Conservation (phyloP, 2,888 invertebrate species). For the Acanthacorydalis orientalis region DNA sequence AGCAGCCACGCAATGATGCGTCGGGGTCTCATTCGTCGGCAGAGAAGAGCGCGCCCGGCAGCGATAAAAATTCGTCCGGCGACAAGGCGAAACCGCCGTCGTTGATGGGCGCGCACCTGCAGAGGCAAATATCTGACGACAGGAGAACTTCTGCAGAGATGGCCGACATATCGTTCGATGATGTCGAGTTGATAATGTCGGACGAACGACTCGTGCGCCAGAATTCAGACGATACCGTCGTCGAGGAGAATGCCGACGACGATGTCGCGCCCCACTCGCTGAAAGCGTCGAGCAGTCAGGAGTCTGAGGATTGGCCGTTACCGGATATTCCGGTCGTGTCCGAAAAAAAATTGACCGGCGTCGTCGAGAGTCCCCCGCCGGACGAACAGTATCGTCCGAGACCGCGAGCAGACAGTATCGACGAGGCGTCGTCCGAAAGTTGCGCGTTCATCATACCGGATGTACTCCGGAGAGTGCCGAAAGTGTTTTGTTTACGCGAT, state of each 20-base stretch:
- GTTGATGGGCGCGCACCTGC: slow-evolving; percentile 18
- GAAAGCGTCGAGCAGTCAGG: slow-evolving; percentile 39
- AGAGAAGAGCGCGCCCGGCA: slow-evolving; percentile 10
- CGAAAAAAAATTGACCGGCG: slow-evolving; percentile 23
- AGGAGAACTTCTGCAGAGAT: slow-evolving; percentile 69
- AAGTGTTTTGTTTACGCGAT: slow-evolving; percentile 24
- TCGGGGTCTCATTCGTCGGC: slow-evolving; percentile 1
- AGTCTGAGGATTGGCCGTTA: slow-evolving; percentile 60
- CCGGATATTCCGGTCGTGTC: slow-evolving; percentile 49
- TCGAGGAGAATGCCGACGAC: slow-evolving; percentile 24
- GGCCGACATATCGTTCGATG: slow-evolving; percentile 68
- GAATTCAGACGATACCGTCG: slow-evolving; percentile 27
- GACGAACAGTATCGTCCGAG: not conserved
- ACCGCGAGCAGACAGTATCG: not conserved
- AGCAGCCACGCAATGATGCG: not conserved
- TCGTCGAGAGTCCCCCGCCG: not conserved
- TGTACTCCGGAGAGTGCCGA: slow-evolving; percentile 14
- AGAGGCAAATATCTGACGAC: slow-evolving; percentile 56
- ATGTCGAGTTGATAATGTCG: slow-evolving; percentile 27
- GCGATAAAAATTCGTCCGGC: slow-evolving; percentile 9
- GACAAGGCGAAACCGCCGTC: slow-evolving; percentile 11
- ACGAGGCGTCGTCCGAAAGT: not conserved
- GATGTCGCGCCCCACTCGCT: slow-evolving; percentile 15
- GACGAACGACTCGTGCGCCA: slow-evolving; percentile 23
- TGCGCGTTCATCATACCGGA: not conserved